These are phyloP conservation scores for Carollia perspicillata DNA, from an alignment of 2,113 vertebrate genomes.

Conservation along the genomic window DNA sequence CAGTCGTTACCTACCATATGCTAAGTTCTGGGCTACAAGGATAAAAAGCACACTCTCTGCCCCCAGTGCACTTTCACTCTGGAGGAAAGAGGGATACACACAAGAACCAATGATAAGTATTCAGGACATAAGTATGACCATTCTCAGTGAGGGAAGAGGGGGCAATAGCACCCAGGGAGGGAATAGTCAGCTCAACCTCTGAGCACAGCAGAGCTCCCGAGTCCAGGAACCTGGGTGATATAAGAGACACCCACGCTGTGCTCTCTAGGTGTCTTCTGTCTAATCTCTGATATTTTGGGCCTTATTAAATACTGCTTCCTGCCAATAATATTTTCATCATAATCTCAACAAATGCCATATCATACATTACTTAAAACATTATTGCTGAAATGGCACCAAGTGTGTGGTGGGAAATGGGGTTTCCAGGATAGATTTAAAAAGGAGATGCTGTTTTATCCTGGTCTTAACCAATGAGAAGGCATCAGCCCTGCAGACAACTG, in stretches of 20 bases:
- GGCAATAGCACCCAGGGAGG: background rate
- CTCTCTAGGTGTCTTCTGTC: background rate
- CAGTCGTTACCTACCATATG: background rate
- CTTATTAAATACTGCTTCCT: background rate
- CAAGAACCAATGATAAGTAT: background rate
- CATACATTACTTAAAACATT: background rate
- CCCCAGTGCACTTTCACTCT: background rate
- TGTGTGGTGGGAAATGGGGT: background rate
- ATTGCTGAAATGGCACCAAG: background rate
- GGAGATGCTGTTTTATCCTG: background rate
- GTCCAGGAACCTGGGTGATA: background rate
- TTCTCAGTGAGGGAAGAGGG: background rate
- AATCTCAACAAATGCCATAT: background rate
- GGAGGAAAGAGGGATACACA: background rate
- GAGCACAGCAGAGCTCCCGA: background rate
- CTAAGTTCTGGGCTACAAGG: background rate
- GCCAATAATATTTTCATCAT: background rate
- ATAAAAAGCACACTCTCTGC: background rate
- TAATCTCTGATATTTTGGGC: background rate
- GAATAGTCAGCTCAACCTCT: background rate
- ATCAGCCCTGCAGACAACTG: too few relatives aligned
- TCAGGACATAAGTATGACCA: background rate
- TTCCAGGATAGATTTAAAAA: background rate
- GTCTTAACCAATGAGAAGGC: background rate
- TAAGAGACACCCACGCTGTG: accelerated